phyloP scores from a whole-genome alignment of 2,797 vertebrate species.

The Pagetopsis macropterus region DNA sequence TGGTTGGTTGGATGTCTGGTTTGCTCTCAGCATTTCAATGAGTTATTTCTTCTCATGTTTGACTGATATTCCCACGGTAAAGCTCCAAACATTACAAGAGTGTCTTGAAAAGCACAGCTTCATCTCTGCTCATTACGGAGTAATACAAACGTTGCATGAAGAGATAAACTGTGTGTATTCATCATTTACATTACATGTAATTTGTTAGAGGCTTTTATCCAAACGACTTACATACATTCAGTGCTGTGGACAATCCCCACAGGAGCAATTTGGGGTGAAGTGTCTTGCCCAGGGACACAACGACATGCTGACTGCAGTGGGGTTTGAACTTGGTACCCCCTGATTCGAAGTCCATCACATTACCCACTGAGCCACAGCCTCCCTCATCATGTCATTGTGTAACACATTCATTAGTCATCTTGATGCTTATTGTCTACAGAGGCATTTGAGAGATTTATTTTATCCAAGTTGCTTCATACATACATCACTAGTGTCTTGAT shows the following conservation, averaged over 20 bases:
- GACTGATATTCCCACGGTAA: slow-evolving; percentile 25
- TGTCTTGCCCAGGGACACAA: no score
- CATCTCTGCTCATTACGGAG: slow-evolving; percentile 16
- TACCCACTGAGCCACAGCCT: no score
- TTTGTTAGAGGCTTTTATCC: no score
- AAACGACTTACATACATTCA: no score
- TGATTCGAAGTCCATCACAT: no score
- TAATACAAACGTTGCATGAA: slow-evolving; percentile 12
- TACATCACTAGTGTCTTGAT: background rate
- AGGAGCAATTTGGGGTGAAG: no score
- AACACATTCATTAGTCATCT: slow-evolving; percentile 7
- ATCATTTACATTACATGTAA: background rate
- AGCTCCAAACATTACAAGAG: background rate
- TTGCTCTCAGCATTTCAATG: slow-evolving; percentile 49
- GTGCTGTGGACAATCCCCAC: no score
- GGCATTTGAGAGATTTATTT: slow-evolving; percentile 10
- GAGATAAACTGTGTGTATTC: slow-evolving; percentile 12
- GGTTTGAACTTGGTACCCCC: no score
- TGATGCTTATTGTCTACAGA: background rate
- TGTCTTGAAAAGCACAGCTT: slow-evolving; percentile 15
- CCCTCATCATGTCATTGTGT: slow-evolving; percentile 12
- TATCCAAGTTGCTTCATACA: background rate
- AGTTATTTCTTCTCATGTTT: slow-evolving; percentile 29
- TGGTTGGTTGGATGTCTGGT: slow-evolving; percentile 41
- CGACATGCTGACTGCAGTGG: no score